Base-by-base conservation (phyloP, 2,113 vertebrate species). In the Pedionomus torquatus region DNA sequence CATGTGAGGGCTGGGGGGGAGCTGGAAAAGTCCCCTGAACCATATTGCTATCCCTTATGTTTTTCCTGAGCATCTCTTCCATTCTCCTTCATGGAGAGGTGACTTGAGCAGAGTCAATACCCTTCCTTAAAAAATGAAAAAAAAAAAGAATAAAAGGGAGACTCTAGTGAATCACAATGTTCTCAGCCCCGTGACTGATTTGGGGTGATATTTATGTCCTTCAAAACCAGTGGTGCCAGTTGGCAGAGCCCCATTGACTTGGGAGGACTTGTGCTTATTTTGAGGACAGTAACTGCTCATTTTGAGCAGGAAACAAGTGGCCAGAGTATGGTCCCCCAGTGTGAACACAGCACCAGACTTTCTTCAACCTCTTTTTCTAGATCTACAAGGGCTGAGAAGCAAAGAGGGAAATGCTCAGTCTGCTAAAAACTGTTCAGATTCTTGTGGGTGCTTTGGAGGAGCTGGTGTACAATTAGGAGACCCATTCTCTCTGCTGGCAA, bases 361-460 rank as follows among this genome's bases (percentile, higher is more conserved):
- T 91, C 92, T 89, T 87, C 88, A 95, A 77, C 68, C 72, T 93
- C 65, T 68, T 83, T 78, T 94, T 84, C 89, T 93, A 58, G 57
- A 39, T 75, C 63, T 57, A 75, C 1, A 5, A 86, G 58, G 57
- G 30, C 89, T 95, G 90, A 90, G 79, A 92, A 95, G n/a, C 48
- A 80, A 74, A 96, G 91, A 87, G 63, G 33, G 69, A 95, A 96
- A 95, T 0, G 89, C 89, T 95, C 95, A 95, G 78, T 83, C 85
- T 95, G 90, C 93, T 97, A 79, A 96, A 95, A 96, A 78, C 87
- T 75, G 74, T 60, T 95, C 70, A 54, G 78, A 91, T 94, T 93
- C 94, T 95, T 97, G 97, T 91, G 97, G 96, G 94, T 94, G 95
- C 94, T 95, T 95, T 94, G 95, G 84, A 95, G 93, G 71, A 94